phyloP scores from a whole-genome alignment of 2,113 vertebrate species.

The Amphiprion percula region DNA sequence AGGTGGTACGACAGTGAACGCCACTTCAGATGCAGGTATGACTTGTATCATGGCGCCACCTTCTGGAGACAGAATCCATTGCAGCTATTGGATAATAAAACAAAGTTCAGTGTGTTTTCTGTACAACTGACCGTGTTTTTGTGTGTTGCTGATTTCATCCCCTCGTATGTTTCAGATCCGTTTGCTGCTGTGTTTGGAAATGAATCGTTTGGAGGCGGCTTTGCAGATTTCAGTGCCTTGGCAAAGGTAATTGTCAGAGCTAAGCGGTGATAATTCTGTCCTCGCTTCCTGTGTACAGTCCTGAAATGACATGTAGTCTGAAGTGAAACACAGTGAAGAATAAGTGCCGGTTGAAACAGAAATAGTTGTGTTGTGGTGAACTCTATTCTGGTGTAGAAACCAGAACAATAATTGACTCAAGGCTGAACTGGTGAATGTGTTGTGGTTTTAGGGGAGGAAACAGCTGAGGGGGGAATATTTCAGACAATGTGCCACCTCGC shows the following conservation, averaged over 20 bases:
- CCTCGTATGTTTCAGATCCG: constrained; percentile 84
- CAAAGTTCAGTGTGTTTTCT: background rate
- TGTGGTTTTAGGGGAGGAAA: constrained; percentile 33
- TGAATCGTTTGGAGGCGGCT: constrained; percentile 92
- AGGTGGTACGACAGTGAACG: constrained; percentile 90
- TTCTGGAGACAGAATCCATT: constrained; percentile 36
- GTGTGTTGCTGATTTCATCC: too few relatives aligned
- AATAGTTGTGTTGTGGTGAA: too few relatives aligned
- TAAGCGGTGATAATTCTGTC: background rate
- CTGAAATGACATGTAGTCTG: background rate
- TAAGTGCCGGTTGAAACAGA: background rate
- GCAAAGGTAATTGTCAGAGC: constrained; percentile 88
- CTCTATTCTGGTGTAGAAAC: background rate
- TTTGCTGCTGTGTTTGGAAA: constrained; percentile 95
- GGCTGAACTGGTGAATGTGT: background rate
- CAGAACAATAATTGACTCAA: background rate
- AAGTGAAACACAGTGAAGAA: background rate
- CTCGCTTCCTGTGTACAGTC: background rate
- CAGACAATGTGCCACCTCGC: too few relatives aligned
- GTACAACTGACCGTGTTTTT: too few relatives aligned
- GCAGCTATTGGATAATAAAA: background rate
- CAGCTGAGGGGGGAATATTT: too few relatives aligned
- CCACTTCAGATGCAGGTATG: constrained; percentile 90
- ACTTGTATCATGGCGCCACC: constrained; percentile 33
- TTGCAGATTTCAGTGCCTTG: constrained; percentile 95